Evolutionary conservation across 2,888 invertebrate genomes (phyloP).

Genomic region (Alcis repandata): DNA sequence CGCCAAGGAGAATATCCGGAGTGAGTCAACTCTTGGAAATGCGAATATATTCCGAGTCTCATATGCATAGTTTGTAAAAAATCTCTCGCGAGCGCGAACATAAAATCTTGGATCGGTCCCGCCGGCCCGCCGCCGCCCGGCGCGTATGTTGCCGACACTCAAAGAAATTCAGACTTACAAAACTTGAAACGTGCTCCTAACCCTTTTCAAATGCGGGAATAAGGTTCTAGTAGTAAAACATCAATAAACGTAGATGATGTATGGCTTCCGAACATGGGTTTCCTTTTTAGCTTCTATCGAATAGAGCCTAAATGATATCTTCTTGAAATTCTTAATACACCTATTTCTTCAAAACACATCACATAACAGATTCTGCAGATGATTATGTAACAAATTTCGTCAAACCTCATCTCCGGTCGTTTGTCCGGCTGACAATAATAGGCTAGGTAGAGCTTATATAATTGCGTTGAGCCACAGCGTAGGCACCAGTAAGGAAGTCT

Average conservation of each 20-base stretch:
- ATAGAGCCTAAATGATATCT: neutral
- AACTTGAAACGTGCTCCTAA: constrained; percentile 51
- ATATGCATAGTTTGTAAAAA: constrained; percentile 75
- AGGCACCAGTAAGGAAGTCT: constrained; percentile 2
- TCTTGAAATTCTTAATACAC: neutral
- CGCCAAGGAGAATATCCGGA: constrained; percentile 51
- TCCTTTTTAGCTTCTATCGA: constrained; percentile 3
- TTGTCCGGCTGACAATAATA: constrained; percentile 13
- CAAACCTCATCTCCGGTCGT: constrained; percentile 10
- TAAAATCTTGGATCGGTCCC: constrained; percentile 68
- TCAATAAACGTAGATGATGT: constrained; percentile 28
- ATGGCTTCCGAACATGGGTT: constrained; percentile 11
- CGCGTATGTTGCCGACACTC: constrained; percentile 34
- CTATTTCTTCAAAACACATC: neutral
- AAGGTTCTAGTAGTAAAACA: constrained; percentile 31
- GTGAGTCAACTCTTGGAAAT: constrained; percentile 50
- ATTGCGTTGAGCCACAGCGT: constrained; percentile 21
- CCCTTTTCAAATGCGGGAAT: constrained; percentile 32
- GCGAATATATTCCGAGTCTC: constrained; percentile 57
- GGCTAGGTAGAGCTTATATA: constrained; percentile 18
- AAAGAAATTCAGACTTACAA: constrained; percentile 49
- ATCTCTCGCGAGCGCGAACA: constrained; percentile 64
- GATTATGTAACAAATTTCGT: constrained; percentile 15
- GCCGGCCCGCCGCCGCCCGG: constrained; percentile 42
- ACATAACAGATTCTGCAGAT: neutral